Conservation (phyloP, 1,140 invertebrate species). For the Trissolcus basalis region DNA sequence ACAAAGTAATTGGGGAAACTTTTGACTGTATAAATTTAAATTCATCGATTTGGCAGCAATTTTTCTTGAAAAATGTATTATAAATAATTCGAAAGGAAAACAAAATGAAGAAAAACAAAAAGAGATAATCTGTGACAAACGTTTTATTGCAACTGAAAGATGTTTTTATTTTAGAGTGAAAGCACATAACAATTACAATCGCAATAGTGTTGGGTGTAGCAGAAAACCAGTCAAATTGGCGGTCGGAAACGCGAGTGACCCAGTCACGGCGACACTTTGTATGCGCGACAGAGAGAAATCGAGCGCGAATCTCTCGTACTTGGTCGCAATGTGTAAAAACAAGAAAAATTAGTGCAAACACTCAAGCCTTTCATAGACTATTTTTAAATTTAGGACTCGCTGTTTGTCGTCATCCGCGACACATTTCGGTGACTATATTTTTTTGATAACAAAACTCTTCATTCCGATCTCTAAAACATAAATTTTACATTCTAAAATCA, state of each 20-base stretch:
- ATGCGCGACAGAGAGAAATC: slow-evolving; percentile 58
- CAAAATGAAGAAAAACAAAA: neutral
- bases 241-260: slow-evolving; percentile 60
- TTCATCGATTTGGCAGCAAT: no score
- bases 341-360: slow-evolving; percentile 49
- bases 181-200: slow-evolving; percentile 55
- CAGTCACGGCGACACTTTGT: slow-evolving; percentile 61
- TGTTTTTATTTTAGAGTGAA: slow-evolving; percentile 54
- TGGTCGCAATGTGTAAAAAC: slow-evolving; percentile 40
- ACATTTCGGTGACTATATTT: no score
- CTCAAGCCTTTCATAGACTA: slow-evolving; percentile 47
- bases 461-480: no score
- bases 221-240: slow-evolving; percentile 40
- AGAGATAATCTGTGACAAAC: slow-evolving; percentile 5
- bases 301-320: slow-evolving; percentile 52
- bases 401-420: neutral
- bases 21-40: no score
- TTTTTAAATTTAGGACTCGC: slow-evolving; percentile 51
- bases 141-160: slow-evolving; percentile 28
- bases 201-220: slow-evolving; percentile 36
- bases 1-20: neutral
- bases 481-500: no score
- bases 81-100: neutral
- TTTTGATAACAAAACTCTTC: no score
- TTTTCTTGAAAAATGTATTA: no score